phyloP scores from a whole-genome alignment of 2,888 invertebrate species.

The Chrysodeixis includens region DNA sequence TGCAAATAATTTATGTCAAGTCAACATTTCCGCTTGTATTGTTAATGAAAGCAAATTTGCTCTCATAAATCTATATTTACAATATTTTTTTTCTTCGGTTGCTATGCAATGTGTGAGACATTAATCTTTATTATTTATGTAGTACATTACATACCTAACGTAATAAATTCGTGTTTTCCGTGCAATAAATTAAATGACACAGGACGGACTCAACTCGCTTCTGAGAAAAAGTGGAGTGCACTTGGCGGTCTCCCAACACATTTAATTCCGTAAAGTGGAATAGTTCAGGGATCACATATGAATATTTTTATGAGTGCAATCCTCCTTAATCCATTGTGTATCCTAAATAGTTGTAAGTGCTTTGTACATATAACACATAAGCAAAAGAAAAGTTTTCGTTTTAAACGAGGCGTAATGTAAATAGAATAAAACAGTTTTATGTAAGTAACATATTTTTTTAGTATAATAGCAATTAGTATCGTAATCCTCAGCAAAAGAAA shows the following conservation, averaged over 20 bases:
- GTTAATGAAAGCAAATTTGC: background rate
- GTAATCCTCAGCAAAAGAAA: too few relatives aligned
- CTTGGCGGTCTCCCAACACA: conserved; percentile 37
- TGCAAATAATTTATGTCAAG: background rate
- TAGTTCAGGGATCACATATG: conserved; percentile 10
- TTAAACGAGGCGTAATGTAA: too few relatives aligned
- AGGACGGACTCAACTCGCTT: conserved; percentile 23
- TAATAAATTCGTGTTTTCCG: background rate
- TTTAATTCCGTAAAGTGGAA: conserved; percentile 36
- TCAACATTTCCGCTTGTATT: background rate
- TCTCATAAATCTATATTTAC: background rate
- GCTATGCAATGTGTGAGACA: background rate
- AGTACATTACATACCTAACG: background rate
- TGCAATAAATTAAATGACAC: conserved; percentile 20
- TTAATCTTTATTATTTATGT: background rate
- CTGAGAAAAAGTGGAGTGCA: conserved; percentile 29
- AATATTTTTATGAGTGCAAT: background rate
- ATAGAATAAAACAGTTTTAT: too few relatives aligned
- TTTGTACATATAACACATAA: too few relatives aligned
- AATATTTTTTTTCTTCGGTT: background rate
- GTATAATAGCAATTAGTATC: too few relatives aligned
- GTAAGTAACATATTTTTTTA: too few relatives aligned
- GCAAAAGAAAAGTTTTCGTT: background rate
- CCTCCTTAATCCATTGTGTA: background rate
- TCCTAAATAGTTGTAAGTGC: too few relatives aligned